A percentile compares a stretch with the other conserved stretches of the same genome.
phyloP scores from a whole-genome alignment of 2,113 vertebrate species.

The Cyphomyrus discorhynchus region DNA sequence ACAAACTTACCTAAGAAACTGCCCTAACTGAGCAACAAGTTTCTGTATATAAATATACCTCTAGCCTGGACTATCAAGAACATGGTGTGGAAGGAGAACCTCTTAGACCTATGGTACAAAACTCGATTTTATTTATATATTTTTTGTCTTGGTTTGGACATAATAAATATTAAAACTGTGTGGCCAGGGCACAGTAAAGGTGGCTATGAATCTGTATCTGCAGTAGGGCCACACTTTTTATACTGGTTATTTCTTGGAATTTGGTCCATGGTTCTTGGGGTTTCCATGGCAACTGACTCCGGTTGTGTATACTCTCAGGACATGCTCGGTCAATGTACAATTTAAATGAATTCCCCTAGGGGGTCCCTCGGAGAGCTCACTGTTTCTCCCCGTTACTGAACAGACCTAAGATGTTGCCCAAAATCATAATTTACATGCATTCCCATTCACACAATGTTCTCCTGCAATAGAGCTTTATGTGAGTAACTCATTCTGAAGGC shows the following conservation, averaged over 20 bases:
- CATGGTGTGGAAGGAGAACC: not conserved
- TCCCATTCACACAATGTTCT: not conserved
- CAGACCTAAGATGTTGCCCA: not conserved
- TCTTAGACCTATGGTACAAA: not conserved
- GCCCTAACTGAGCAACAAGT: not conserved
- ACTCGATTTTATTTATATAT: not conserved
- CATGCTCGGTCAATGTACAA: constrained; percentile 23
- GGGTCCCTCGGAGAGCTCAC: constrained; percentile 15
- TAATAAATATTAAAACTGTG: constrained; percentile 8
- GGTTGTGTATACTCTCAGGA: constrained; percentile 15
- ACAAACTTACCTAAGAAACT: not conserved
- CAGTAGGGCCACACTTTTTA: constrained; percentile 19
- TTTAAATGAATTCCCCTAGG: constrained; percentile 29
- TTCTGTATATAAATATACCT: not conserved
- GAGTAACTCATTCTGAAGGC: not conserved
- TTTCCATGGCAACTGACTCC: constrained; percentile 21
- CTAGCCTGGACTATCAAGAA: not conserved
- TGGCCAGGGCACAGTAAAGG: not conserved
- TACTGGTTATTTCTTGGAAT: constrained; percentile 19
- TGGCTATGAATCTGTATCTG: constrained; percentile 9
- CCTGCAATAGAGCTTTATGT: not conserved
- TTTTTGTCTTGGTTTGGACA: not conserved
- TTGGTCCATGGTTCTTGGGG: constrained; percentile 12
- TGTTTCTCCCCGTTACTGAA: not conserved
- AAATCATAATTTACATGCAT: constrained; percentile 10